Percentiles rank a stretch among this genome's conserved stretches.
phyloP scores from a whole-genome alignment of 2,113 vertebrate genomes.

The Pteruthius melanotis region DNA sequence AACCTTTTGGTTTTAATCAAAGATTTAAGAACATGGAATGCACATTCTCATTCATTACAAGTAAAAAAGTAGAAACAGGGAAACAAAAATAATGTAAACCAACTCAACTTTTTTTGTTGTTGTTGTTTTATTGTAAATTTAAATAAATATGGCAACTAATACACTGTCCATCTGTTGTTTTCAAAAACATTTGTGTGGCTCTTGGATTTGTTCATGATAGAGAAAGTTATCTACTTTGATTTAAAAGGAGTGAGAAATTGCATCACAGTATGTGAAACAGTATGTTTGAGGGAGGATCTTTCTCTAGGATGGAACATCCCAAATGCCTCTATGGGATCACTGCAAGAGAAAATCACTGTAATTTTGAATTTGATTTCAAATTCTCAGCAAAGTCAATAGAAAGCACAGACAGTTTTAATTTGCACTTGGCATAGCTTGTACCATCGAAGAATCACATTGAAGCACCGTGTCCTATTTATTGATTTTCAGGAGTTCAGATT shows the following conservation, averaged over 20 bases:
- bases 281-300: background rate
- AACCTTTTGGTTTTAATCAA: rapidly evolving
- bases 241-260: background rate
- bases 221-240: background rate
- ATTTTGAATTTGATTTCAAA: background rate
- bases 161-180: background rate
- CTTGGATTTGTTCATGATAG: background rate
- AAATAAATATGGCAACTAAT: background rate
- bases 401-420: background rate
- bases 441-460: background rate
- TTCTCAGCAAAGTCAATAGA: background rate
- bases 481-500: background rate
- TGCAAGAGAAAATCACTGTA: background rate
- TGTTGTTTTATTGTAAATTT: background rate
- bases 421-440: background rate
- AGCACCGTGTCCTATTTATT: background rate
- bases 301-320: background rate
- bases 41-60: background rate
- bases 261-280: background rate
- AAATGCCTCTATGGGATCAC: background rate
- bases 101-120: background rate
- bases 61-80: background rate
- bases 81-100: background rate
- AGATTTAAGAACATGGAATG: background rate
- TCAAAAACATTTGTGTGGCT: background rate